A percentile compares a stretch with the other conserved stretches of the same genome.
phyloP scores from a whole-genome alignment of 2,797 vertebrate genomes.

The Lateolabrax maculatus region DNA sequence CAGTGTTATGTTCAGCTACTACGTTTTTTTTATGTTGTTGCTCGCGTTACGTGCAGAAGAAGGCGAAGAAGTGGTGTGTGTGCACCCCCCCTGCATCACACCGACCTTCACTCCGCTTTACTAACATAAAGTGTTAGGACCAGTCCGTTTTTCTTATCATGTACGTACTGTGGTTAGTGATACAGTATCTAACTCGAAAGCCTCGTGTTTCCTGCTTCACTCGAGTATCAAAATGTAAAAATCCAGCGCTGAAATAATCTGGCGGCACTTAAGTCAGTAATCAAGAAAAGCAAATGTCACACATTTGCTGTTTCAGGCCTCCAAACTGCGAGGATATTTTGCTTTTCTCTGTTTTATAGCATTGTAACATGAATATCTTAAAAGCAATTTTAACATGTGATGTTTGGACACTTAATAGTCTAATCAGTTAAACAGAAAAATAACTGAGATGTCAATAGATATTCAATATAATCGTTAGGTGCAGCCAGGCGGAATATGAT shows the following conservation, averaged over 20 bases:
- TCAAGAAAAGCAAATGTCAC: neutral
- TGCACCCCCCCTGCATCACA: neutral
- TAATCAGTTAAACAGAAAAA: neutral
- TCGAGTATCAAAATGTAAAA: neutral
- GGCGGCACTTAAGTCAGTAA: neutral
- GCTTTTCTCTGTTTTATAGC: neutral
- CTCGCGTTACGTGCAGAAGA: neutral
- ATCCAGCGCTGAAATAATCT: too few relatives aligned
- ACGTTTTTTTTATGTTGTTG: neutral
- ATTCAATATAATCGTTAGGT: neutral
- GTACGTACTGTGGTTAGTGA: neutral
- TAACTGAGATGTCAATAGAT: neutral
- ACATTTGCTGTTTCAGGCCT: neutral
- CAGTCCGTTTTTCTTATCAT: neutral
- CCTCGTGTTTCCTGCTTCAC: neutral
- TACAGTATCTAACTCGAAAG: neutral
- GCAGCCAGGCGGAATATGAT: slow-evolving; percentile 26
- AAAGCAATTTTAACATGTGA: neutral
- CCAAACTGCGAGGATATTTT: neutral
- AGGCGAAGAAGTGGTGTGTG: neutral
- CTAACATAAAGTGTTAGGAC: neutral
- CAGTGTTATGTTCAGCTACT: neutral
- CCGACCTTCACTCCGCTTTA: slow-evolving; percentile 65
- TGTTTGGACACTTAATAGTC: neutral
- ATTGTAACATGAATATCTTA: neutral